Evolutionary conservation across 2,888 invertebrate species (phyloP).

Genomic region (Xestoiulus laeticollis): DNA sequence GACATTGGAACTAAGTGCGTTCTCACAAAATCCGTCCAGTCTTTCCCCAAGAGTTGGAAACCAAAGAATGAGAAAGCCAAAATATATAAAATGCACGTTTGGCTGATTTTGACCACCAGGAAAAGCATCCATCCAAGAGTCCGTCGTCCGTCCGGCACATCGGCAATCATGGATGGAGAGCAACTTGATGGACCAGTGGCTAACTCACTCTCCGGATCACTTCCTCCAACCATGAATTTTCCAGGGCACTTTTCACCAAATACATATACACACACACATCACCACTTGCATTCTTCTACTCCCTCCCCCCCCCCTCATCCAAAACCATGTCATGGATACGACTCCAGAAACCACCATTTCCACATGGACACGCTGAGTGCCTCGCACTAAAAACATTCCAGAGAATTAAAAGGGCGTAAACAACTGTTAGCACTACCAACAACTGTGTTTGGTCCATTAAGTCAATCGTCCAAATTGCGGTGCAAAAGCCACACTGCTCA

Average conservation of each 20-base stretch:
- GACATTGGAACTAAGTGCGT: neutral
- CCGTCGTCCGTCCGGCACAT: slow-evolving; percentile 46
- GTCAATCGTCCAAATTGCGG: neutral
- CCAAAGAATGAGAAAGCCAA: slow-evolving; percentile 32
- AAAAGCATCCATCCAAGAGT: slow-evolving; percentile 47
- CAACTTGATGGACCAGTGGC: slow-evolving; percentile 49
- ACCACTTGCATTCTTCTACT: neutral
- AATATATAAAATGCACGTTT: slow-evolving; percentile 45
- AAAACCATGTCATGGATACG: neutral
- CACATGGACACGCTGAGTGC: slow-evolving; percentile 25
- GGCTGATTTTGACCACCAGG: slow-evolving; percentile 46
- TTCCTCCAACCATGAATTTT: slow-evolving; percentile 46
- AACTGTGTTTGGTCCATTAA: neutral
- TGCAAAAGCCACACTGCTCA: neutral
- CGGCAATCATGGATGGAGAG: slow-evolving; percentile 46
- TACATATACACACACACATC: slow-evolving; percentile 12
- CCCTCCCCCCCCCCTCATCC: neutral
- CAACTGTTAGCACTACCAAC: neutral
- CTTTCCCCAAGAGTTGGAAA: neutral
- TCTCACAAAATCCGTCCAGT: neutral
- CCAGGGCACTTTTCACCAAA: slow-evolving; percentile 48
- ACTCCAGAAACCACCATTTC: neutral
- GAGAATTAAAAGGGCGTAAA: slow-evolving; percentile 7
- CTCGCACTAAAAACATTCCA: neutral
- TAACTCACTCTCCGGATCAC: slow-evolving; percentile 50